Evolutionary conservation across 2,113 vertebrate species (phyloP).

Genomic region (Sturnus vulgaris): DNA sequence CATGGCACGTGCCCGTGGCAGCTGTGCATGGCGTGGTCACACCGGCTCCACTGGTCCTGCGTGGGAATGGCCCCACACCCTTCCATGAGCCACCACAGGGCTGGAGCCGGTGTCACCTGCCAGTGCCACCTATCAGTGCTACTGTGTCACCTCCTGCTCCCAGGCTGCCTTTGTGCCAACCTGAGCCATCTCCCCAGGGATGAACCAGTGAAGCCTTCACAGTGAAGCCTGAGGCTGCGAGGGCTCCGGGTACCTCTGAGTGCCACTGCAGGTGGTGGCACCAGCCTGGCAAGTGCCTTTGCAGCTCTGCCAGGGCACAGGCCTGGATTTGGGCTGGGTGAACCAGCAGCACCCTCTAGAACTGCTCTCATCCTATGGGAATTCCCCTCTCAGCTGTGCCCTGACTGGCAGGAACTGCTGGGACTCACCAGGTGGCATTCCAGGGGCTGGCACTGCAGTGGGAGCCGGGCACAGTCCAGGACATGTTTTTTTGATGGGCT

Average conservation of each 20-base stretch:
- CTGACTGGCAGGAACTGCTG: background rate
- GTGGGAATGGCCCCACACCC: background rate
- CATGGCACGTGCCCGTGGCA: background rate
- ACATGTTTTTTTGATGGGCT: accelerated
- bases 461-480: accelerated
- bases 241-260: background rate
- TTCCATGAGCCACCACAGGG: background rate
- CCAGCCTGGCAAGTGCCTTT: background rate
- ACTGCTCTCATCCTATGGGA: accelerated
- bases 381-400: background rate
- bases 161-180: background rate
- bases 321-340: accelerated
- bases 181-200: background rate
- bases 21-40: background rate
- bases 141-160: background rate
- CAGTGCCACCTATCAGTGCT: background rate
- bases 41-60: background rate
- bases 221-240: background rate
- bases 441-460: background rate
- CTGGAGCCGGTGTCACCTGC: background rate
- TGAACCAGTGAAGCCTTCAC: background rate
- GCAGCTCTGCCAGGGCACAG: background rate
- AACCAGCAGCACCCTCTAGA: background rate
- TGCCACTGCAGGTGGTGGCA: background rate
- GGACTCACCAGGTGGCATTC: background rate